Conservation (phyloP, 92 coral and sea anemone species). For the Scolanthus callimorphus region DNA sequence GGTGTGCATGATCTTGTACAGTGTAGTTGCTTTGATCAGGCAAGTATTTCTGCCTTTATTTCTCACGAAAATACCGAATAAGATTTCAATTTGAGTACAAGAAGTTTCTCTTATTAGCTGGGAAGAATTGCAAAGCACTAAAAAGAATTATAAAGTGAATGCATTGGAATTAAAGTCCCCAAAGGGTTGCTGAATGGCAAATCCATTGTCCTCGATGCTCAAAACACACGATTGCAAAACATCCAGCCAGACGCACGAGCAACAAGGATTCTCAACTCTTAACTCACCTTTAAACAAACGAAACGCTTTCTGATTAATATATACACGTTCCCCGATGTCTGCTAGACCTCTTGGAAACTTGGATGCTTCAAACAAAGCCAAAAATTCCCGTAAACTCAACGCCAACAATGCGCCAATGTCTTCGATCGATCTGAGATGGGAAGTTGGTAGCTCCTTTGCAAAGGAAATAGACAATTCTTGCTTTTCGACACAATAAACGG, state of each 20-base stretch:
- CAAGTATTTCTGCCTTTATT: too few species aligned
- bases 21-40: too few species aligned
- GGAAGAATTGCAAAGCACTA: too few species aligned
- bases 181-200: slow-evolving; percentile 13
- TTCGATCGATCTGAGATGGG: slow-evolving; percentile 19
- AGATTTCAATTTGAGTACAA: too few species aligned
- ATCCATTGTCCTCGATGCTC: slow-evolving; percentile 19
- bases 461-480: slow-evolving; percentile 70
- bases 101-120: too few species aligned
- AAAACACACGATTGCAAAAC: slow-evolving; percentile 16
- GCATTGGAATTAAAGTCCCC: slow-evolving; percentile 9
- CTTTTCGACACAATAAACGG: slow-evolving; percentile 84
- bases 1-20: too few species aligned
- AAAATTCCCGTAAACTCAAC: slow-evolving; percentile 58
- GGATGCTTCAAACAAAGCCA: slow-evolving; percentile 84
- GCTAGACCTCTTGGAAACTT: slow-evolving; percentile 55
- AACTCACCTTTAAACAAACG: slow-evolving; percentile 73
- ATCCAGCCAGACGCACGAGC: not conserved
- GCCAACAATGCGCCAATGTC: slow-evolving; percentile 55
- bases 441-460: slow-evolving; percentile 77
- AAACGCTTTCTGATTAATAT: slow-evolving; percentile 64
- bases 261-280: not conserved
- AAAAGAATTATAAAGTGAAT: not conserved
- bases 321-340: slow-evolving; percentile 74
- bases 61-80: too few species aligned